phyloP scores from a whole-genome alignment of 2,113 vertebrate species.

The Sminthopsis crassicaudata region DNA sequence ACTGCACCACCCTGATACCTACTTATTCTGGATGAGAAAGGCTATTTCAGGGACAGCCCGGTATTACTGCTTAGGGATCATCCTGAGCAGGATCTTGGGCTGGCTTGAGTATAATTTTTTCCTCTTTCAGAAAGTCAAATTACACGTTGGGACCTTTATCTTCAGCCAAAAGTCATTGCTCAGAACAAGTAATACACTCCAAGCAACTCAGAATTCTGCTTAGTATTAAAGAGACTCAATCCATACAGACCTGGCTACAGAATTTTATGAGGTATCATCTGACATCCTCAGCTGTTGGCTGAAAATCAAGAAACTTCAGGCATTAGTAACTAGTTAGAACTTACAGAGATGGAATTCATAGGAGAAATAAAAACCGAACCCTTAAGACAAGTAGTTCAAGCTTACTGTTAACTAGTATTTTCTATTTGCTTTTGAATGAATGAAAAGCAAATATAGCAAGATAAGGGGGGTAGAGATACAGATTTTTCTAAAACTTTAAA shows the following conservation, averaged over 20 bases:
- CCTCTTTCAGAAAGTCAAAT: background rate
- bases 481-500: background rate
- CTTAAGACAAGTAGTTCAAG: background rate
- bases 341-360: background rate
- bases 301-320: background rate
- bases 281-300: background rate
- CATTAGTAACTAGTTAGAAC: background rate
- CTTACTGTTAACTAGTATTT: background rate
- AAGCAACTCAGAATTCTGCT: background rate
- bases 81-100: background rate
- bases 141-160: background rate
- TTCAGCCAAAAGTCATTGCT: background rate
- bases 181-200: background rate
- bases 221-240: background rate
- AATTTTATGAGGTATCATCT: background rate
- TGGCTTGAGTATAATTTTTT: background rate
- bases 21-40: background rate
- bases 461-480: background rate
- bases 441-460: background rate
- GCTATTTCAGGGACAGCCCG: background rate
- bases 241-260: background rate
- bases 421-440: background rate
- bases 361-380: background rate
- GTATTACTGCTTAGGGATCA: background rate
- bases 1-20: background rate